Evolutionary conservation across 2,888 invertebrate species (phyloP), one percentile per base, ranked within the genome.

Genomic region (Drosophila paucipuncta): DNA sequence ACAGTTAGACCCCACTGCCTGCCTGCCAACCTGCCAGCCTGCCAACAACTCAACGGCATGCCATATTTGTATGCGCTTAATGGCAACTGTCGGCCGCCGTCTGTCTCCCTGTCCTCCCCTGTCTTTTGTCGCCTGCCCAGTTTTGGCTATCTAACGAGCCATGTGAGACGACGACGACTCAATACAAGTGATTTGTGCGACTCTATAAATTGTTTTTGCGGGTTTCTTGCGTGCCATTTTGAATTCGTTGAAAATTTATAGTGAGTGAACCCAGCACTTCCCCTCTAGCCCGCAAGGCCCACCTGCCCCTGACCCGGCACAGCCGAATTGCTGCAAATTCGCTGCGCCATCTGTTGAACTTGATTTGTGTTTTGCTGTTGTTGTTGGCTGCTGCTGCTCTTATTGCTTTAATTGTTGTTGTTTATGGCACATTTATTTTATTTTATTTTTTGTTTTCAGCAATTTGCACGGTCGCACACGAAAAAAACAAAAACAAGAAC

Each of bases 261-360:
- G 75, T 47, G 43, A 65, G 47, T 47, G 16, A 47, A 25, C 47
- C 25, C 16, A 25, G 28, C 9, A 41, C 66, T 52, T 43, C 47
- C 28, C n/a, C 13, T n/a, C 2, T 6, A 10, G 4, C 18, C 1
- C 6, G n/a, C 2, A 52, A 16, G 28, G 53, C 16, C 22, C 39
- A 73, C 43, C 68, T 71, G 63, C 58, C 57, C 66, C 57, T 54
- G 22, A 41, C 41, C 43, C 28, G 49, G 49, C 65, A 16, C 61
- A 55, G 64, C 37, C 68, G 64, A 76, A 74, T 73, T 78, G 71
- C 78, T 80, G 76, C 81, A 88, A 88, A 88, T 85, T 59, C 71
- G 25, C 82, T 73, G 28, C 82, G 69, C 83, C 84, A 85, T 85
- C 86, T 85, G 89, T 81, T 84, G 78, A 85, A 78, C 83, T 84